Percentiles rank a stretch among this genome's conserved stretches.
phyloP scores from a whole-genome alignment of 2,888 invertebrate genomes.

The Julus scandinavius region DNA sequence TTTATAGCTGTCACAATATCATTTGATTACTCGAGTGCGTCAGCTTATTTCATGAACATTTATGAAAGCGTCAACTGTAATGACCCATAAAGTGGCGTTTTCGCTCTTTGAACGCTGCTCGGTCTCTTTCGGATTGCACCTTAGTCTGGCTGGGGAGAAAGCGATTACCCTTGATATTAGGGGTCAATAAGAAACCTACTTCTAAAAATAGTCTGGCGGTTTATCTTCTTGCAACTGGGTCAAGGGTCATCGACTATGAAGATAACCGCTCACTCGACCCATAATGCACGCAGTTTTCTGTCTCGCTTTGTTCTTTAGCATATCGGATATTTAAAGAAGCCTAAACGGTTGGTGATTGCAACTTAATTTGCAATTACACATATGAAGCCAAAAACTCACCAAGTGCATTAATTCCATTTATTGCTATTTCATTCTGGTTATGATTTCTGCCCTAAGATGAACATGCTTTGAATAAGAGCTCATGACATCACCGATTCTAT shows the following conservation, averaged over 20 bases:
- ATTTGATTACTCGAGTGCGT: constrained; percentile 37
- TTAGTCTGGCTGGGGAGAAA: background rate
- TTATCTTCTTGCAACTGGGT: background rate
- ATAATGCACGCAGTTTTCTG: background rate
- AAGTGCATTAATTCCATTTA: too few species aligned
- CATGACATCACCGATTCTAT: too few species aligned
- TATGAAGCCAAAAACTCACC: too few species aligned
- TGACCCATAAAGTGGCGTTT: constrained; percentile 1
- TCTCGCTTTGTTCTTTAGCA: background rate
- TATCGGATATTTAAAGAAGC: background rate
- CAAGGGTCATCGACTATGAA: background rate
- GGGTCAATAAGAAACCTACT: background rate
- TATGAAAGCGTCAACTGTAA: constrained; percentile 5
- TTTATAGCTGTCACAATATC: background rate
- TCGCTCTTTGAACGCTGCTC: constrained; percentile 36
- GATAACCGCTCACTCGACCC: background rate
- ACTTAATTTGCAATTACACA: too few species aligned
- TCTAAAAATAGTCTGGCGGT: background rate
- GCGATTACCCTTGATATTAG: constrained; percentile 8
- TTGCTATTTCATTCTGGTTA: too few species aligned
- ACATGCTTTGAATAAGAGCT: too few species aligned
- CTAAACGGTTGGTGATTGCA: too few species aligned
- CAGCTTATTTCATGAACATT: constrained; percentile 47
- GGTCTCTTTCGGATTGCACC: constrained; percentile 15
- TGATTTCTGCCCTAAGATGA: too few species aligned